Conservation (phyloP, 2,888 invertebrate species). For the Busseola fusca region DNA sequence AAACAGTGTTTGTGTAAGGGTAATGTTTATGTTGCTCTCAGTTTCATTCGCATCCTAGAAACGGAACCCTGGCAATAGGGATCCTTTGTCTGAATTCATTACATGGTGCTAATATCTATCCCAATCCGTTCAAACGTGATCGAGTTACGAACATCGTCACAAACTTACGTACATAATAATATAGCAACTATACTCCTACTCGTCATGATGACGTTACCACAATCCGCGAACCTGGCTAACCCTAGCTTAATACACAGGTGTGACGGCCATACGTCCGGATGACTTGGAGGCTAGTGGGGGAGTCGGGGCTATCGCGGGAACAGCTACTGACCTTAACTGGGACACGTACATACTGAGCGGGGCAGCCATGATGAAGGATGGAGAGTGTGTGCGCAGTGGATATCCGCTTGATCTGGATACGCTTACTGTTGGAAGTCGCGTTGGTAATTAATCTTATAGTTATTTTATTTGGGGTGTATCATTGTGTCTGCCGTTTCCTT, state of each 20-base stretch:
- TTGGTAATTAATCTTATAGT: slow-evolving; percentile 85
- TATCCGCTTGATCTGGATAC: slow-evolving; percentile 96
- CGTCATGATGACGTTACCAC: neutral
- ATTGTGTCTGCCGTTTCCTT: neutral
- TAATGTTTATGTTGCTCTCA: neutral
- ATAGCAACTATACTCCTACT: neutral
- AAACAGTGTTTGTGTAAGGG: too few relatives aligned
- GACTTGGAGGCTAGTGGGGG: slow-evolving; percentile 91
- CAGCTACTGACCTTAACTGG: slow-evolving; percentile 96
- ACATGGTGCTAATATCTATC: neutral
- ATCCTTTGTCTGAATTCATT: neutral
- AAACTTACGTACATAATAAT: neutral
- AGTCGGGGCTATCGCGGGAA: slow-evolving; percentile 89
- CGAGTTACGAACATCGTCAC: neutral
- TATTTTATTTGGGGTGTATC: neutral
- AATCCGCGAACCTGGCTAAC: neutral
- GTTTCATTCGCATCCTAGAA: neutral
- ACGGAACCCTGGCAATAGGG: too few relatives aligned
- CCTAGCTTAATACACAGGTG: slow-evolving; percentile 86
- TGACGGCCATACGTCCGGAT: slow-evolving; percentile 96
- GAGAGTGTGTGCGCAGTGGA: slow-evolving; percentile 94
- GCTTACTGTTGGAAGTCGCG: slow-evolving; percentile 92
- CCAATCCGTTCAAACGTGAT: neutral
- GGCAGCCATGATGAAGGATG: slow-evolving; percentile 97
- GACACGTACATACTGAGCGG: slow-evolving; percentile 98